Evolutionary conservation across 30 jellyfish, hydroid and myxozoan species (phyloP), one percentile per base, ranked within the genome.

Genomic region (Chrysaora quinquecirrha): DNA sequence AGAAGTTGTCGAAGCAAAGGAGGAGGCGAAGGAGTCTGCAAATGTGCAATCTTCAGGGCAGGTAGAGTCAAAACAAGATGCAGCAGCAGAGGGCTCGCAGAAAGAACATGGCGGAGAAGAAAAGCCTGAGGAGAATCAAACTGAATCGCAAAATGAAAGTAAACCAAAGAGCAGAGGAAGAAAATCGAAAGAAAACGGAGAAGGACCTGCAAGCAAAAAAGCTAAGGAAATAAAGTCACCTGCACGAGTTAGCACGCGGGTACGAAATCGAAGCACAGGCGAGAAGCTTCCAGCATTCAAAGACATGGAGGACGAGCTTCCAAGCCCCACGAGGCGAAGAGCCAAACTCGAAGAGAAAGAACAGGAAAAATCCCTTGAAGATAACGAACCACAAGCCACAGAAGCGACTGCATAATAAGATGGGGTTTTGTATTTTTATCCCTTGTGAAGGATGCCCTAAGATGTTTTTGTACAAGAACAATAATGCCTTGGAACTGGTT

Each of bases 271-370:
- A 24, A 85, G 87, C 30, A 30, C 56, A 1, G 95, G 95, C 1
- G 87, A 75, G 56, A 85, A 85, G 71, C 31, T 85, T 65, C 95
- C 95, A 11, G 95, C 65, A 19, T 71, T 85, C 89, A 85, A 85
- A 54, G 95, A 84, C 74, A 75, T 62, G 84, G 54, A 83, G 20
- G 95, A 75, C 49, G 82, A 34, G 43, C 72, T 75, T n/a, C 89
- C 89, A 43, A 72, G 84, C 76, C 80, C 93, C 21, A 63, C 87
- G 32, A 64, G 85, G 23, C 75, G 95, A 50, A 85, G 78, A 62
- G 65, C 95, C 18, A 82, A 71, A 43, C 34, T 74, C 46, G 92
- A 68, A 24, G 73, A 82, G 19, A 82, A 54, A 33, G 92, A 69
- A 1, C 73, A 68, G 0, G 92, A 82, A 43, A 80, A 65, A 6